These are phyloP conservation scores for Sylvietta virens DNA, from an alignment of 2,113 vertebrate species.

Conservation along the genomic window DNA sequence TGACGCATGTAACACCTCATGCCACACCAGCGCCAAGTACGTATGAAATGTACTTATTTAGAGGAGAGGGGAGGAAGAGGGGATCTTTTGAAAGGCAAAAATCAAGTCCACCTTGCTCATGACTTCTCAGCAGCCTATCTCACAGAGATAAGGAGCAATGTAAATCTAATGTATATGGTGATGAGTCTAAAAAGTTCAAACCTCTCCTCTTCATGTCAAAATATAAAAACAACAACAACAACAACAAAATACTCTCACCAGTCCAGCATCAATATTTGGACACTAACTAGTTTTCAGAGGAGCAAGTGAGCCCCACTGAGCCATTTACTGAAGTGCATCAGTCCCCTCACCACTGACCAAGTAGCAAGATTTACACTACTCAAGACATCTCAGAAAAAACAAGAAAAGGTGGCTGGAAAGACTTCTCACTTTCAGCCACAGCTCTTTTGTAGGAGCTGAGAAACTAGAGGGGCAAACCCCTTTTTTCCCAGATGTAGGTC, in stretches of 20 bases:
- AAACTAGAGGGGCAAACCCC: background rate
- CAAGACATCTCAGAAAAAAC: background rate
- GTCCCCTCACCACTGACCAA: background rate
- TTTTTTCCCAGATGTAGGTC: background rate
- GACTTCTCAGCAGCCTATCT: background rate
- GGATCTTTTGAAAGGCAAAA: background rate
- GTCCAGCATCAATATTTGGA: background rate
- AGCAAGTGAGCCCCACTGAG: background rate
- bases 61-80: background rate
- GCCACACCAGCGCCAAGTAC: conserved; percentile 92
- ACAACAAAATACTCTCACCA: too few relatives aligned
- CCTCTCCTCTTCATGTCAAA: background rate
- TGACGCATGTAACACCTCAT: conserved; percentile 74
- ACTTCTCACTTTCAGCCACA: background rate
- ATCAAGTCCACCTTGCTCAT: background rate
- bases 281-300: background rate
- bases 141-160: background rate
- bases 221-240: background rate
- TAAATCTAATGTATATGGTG: background rate
- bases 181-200: background rate
- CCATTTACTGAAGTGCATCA: background rate
- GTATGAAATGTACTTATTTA: conserved; percentile 41
- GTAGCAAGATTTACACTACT: background rate
- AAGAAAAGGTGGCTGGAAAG: background rate
- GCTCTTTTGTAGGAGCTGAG: background rate